phyloP scores from a whole-genome alignment of 2,113 vertebrate genomes.

The Morone chrysops region DNA sequence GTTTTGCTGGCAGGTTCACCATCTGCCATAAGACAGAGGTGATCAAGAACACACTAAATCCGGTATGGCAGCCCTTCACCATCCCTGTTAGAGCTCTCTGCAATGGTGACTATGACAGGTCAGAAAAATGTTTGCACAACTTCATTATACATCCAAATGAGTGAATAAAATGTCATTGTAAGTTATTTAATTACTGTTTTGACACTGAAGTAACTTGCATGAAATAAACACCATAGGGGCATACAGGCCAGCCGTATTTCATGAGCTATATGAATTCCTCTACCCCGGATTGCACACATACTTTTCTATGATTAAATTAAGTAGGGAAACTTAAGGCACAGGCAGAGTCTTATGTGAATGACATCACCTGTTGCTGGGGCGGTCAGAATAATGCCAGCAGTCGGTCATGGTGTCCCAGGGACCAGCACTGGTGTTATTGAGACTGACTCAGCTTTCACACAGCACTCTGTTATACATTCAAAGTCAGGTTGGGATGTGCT shows the following conservation, averaged over 20 bases:
- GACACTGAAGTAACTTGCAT: background rate
- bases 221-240: background rate
- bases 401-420: conserved; percentile 74
- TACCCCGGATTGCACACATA: background rate
- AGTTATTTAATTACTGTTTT: background rate
- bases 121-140: conserved; percentile 27
- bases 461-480: conserved; percentile 16
- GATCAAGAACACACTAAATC: conserved; percentile 94
- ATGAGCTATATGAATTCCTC: background rate
- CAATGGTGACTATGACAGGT: conserved; percentile 98
- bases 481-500: conserved; percentile 14
- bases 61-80: conserved; percentile 96
- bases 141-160: background rate
- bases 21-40: conserved; percentile 88
- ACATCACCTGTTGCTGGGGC: conserved; percentile 73
- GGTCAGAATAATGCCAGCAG: conserved; percentile 84
- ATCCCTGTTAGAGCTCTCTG: conserved; percentile 96
- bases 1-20: conserved; percentile 80
- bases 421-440: conserved; percentile 84
- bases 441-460: conserved; percentile 69
- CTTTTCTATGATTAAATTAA: background rate
- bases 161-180: background rate
- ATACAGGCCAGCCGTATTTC: background rate
- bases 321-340: background rate
- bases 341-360: conserved; percentile 26